A percentile compares a stretch with the other conserved stretches of the same genome.
These are phyloP conservation scores for Rhamphomyia laevipes DNA, from an alignment of 2,888 invertebrate species.

Conservation along the genomic window DNA sequence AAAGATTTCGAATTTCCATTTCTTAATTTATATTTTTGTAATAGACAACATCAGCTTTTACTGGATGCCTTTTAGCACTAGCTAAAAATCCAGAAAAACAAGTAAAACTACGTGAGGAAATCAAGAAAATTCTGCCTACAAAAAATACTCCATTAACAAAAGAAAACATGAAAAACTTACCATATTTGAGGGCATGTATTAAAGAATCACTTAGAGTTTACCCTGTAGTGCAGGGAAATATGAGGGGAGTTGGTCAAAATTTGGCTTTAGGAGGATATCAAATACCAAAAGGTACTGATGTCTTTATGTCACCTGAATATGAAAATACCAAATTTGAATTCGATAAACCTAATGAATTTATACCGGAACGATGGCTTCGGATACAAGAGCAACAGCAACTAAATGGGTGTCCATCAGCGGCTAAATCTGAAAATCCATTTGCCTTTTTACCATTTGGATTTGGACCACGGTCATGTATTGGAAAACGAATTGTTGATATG, in stretches of 20 bases:
- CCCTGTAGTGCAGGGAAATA: conserved; percentile 46
- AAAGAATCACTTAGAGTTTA: conserved; percentile 57
- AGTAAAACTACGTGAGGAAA: conserved; percentile 45
- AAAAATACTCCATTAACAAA: conserved; percentile 35
- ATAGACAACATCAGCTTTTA: conserved; percentile 38
- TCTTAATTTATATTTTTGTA: conserved; percentile 14
- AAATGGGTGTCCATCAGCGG: conserved; percentile 6
- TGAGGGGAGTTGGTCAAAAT: conserved; percentile 43
- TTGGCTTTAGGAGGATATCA: conserved; percentile 49
- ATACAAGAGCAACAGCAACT: conserved; percentile 10
- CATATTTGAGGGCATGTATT: conserved; percentile 57
- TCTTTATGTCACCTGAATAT: conserved; percentile 53
- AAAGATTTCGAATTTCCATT: not conserved
- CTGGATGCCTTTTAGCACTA: conserved; percentile 45
- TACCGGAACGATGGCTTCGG: conserved; percentile 62
- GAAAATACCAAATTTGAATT: conserved; percentile 47
- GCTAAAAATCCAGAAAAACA: conserved; percentile 51
- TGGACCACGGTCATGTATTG: conserved; percentile 56
- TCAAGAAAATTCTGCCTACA: conserved; percentile 35
- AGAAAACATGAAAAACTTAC: conserved; percentile 38
- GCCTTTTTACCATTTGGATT: conserved; percentile 54
- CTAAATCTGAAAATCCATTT: conserved; percentile 38
- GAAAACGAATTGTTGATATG: conserved; percentile 58
- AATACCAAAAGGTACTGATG: conserved; percentile 51
- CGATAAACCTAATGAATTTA: conserved; percentile 45